These are phyloP conservation scores for Mycteria americana DNA, from an alignment of 2,797 vertebrate species.

Conservation along the genomic window DNA sequence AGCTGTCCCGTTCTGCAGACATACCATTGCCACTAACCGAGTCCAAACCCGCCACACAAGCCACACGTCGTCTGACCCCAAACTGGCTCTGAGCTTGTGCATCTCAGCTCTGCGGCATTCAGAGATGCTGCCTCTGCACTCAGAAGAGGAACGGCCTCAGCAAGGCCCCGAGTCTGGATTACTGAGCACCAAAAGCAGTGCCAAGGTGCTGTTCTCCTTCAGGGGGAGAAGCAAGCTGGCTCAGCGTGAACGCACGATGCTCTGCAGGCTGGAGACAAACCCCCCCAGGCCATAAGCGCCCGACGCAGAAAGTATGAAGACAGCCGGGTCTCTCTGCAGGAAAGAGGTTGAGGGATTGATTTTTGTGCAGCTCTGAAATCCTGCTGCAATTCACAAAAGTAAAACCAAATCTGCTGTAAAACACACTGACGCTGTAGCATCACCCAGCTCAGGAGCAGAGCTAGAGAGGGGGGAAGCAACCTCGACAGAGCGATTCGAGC, in stretches of 20 bases:
- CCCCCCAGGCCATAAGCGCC: too few relatives aligned
- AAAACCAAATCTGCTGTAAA: not conserved
- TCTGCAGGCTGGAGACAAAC: not conserved
- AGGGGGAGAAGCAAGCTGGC: not conserved
- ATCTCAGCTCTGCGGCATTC: accelerated
- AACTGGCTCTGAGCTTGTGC: not conserved
- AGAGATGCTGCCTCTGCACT: not conserved
- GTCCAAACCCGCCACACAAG: not conserved
- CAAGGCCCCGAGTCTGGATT: not conserved
- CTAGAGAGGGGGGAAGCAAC: not conserved
- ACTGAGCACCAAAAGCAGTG: not conserved
- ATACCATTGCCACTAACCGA: accelerated
- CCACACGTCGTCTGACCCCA: not conserved
- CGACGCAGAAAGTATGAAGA: not conserved
- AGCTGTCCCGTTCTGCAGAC: not conserved
- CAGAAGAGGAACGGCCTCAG: not conserved
- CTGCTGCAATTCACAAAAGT: not conserved
- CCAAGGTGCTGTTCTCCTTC: not conserved
- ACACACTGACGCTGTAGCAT: not conserved
- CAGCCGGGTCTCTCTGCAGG: not conserved
- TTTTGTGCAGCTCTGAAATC: not conserved
- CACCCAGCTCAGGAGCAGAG: not conserved
- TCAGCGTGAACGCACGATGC: accelerated
- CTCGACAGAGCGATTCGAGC: slow-evolving; percentile 5
- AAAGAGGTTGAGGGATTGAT: not conserved